Evolutionary conservation across 2,113 vertebrate species (phyloP), one percentile per base, ranked within the genome.

Genomic region (Meleagris gallopavo): DNA sequence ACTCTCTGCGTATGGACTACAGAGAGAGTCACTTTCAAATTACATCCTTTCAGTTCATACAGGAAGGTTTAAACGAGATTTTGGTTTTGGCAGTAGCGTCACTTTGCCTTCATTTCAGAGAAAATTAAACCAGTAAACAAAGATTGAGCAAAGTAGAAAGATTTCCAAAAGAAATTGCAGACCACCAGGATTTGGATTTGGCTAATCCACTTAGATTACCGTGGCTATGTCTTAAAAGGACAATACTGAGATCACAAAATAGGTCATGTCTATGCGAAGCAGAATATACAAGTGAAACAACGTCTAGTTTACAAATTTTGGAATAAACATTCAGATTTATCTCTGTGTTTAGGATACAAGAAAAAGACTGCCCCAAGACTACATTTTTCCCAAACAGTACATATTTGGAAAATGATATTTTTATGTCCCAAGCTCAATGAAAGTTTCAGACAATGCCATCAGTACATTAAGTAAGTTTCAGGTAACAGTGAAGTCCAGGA

Each of bases 161-260:
- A 95, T 96, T 97, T 97, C 92, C 94, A 88, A 96, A 98, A 98
- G 94, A 98, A 98, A 97, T 80, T 97, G 91, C 91, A 97, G 96
- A 98, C 96, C 94, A 97, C 95, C 91, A 83, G 97, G 97, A 98
- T 98, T 98, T 97, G 97, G 97, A 98, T 98, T 98, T 96, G 97
- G 82, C 88, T 98, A 98, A 98, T 97, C 97, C 97, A 98, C 94
- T 98, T 98, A 98, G 96, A 98, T 98, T 97, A 97, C 93, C 94
- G 96, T 43, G 95, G 96, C 96, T 98, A 30, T 95, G 97, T 97
- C 94, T 98, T 98, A 96, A 97, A 98, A 97, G 92, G 92, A 95
- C 97, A 97, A 96, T 96, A 95, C 94, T 86, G 93, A 97, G 92
- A 98, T 95, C 92, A 95, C 91, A 97, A 97, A 97, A 97, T 97